Evolutionary conservation across 2,888 invertebrate genomes (phyloP).

Genomic region (Tipula confusa): DNA sequence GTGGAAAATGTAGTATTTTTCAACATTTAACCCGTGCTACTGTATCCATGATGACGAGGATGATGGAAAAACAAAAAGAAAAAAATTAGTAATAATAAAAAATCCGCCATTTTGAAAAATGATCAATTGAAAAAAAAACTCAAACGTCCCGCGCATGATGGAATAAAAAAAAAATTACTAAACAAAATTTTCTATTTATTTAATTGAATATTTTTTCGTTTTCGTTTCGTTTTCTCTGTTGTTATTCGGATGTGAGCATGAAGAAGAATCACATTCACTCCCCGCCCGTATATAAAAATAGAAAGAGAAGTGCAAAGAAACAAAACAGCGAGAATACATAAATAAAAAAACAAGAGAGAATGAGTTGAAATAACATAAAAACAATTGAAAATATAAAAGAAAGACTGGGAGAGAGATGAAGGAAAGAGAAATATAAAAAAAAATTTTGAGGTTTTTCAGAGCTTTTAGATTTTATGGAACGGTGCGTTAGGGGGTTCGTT

Average conservation of each 20-base stretch:
- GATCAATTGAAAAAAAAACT: slow-evolving; percentile 28
- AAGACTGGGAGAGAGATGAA: slow-evolving; percentile 13
- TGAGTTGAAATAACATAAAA: slow-evolving; percentile 14
- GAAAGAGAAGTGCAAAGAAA: slow-evolving; percentile 21
- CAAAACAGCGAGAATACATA: not conserved
- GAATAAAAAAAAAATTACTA: not conserved
- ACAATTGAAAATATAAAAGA: slow-evolving; percentile 27
- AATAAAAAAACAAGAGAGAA: not conserved
- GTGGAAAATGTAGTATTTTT: slow-evolving; percentile 37
- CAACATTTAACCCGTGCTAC: not conserved
- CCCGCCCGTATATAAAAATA: not conserved
- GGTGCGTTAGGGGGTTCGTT: not conserved
- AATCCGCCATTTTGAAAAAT: slow-evolving; percentile 31
- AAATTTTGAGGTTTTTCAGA: slow-evolving; percentile 20
- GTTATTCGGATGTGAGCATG: not conserved
- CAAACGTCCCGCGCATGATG: slow-evolving; percentile 32
- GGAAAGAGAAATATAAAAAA: slow-evolving; percentile 8
- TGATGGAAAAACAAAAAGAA: not conserved
- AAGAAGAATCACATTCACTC: not conserved
- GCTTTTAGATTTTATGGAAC: not conserved
- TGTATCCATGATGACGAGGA: not conserved
- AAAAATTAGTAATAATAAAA: not conserved
- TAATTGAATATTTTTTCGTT: slow-evolving; percentile 31
- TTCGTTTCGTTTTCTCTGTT: slow-evolving; percentile 20
- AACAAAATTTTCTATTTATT: slow-evolving; percentile 26